Conservation (phyloP, 2,888 invertebrate species). For the Tridacna crocea region DNA sequence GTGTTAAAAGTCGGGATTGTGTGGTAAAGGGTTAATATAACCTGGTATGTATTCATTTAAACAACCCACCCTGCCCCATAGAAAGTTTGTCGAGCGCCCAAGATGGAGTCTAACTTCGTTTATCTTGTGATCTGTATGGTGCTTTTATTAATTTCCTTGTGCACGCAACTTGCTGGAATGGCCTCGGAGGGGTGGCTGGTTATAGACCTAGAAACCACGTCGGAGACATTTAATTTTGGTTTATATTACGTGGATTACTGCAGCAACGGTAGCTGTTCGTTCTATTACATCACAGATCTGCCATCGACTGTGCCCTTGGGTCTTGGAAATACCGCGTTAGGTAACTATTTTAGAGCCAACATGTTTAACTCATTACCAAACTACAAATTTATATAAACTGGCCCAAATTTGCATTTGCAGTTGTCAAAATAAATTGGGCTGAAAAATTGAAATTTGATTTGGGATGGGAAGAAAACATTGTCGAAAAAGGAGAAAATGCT, state of each 20-base stretch:
- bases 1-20: too few relatives aligned
- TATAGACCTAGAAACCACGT: not conserved
- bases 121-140: not conserved
- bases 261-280: not conserved
- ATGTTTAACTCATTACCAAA: too few relatives aligned
- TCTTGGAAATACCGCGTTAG: not conserved
- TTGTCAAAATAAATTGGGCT: too few relatives aligned
- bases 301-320: not conserved
- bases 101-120: not conserved
- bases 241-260: constrained; percentile 12
- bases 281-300: not conserved
- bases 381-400: too few relatives aligned
- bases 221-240: not conserved
- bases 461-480: too few relatives aligned
- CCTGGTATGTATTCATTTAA: not conserved
- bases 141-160: not conserved
- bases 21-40: not conserved
- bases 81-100: not conserved
- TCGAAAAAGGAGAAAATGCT: too few relatives aligned
- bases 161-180: constrained; percentile 8
- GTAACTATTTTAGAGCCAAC: not conserved
- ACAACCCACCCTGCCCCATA: not conserved
- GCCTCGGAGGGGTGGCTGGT: constrained; percentile 12
- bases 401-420: too few relatives aligned
- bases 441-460: too few relatives aligned